phyloP scores from a whole-genome alignment of 1,140 invertebrate genomes.

The Apolygus lucorum region DNA sequence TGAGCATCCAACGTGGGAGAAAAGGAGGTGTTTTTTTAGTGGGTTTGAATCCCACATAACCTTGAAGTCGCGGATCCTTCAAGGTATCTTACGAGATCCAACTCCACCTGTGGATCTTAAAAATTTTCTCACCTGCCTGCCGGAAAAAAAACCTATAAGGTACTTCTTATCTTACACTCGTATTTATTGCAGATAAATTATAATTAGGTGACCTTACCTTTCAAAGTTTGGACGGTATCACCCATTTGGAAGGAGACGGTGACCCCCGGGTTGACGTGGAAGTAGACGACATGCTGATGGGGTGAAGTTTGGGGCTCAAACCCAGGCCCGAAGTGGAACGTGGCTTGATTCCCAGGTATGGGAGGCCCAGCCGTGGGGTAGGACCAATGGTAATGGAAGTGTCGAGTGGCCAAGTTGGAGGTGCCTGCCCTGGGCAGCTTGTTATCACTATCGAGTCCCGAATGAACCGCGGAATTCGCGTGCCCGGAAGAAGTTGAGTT shows the following conservation, averaged over 20 bases:
- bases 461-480: conserved; percentile 8
- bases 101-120: too few species aligned
- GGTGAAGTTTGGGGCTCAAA: conserved; percentile 42
- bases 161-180: too few species aligned
- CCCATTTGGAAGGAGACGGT: conserved; percentile 56
- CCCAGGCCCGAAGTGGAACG: conserved; percentile 45
- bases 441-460: conserved; percentile 15
- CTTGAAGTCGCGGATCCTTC: too few species aligned
- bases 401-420: conserved; percentile 35
- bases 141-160: too few species aligned
- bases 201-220: conserved; percentile 50
- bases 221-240: conserved; percentile 53
- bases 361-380: conserved; percentile 32
- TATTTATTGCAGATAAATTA: too few species aligned
- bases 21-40: too few species aligned
- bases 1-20: too few species aligned
- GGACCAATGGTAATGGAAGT: conserved; percentile 40
- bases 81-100: too few species aligned
- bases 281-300: conserved; percentile 52
- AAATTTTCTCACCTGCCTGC: too few species aligned
- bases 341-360: conserved; percentile 36
- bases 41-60: too few species aligned
- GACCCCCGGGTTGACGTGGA: conserved; percentile 60
- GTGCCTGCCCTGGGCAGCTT: conserved; percentile 30
- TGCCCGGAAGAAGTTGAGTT: conserved; percentile 18